Conservation (phyloP, 2,113 vertebrate species). For the Channa argus region DNA sequence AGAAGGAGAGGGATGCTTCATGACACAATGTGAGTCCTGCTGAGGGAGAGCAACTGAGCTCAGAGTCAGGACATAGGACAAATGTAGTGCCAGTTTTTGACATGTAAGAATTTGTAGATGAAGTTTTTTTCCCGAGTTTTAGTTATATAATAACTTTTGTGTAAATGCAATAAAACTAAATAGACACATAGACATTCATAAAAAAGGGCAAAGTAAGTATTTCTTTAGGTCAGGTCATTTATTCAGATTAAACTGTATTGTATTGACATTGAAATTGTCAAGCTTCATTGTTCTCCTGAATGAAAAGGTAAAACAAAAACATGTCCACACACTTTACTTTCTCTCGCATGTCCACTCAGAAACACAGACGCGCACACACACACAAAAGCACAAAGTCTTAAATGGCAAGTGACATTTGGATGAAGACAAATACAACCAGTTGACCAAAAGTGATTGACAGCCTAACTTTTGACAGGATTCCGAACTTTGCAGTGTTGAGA, state of each 20-base stretch:
- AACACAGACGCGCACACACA: background rate
- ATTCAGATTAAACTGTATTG: slow-evolving; percentile 42
- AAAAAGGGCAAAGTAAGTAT: background rate
- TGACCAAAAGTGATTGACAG: background rate
- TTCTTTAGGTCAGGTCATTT: slow-evolving; percentile 57
- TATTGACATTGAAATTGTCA: slow-evolving; percentile 29
- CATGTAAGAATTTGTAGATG: too few relatives aligned
- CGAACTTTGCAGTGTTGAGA: slow-evolving; percentile 11
- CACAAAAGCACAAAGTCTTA: slow-evolving; percentile 15
- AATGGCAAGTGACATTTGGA: slow-evolving; percentile 14
- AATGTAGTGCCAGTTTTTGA: too few relatives aligned
- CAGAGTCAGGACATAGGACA: too few relatives aligned
- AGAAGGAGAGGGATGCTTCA: too few relatives aligned
- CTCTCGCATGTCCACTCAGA: slow-evolving; percentile 3
- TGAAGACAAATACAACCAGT: slow-evolving; percentile 6
- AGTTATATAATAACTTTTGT: too few relatives aligned
- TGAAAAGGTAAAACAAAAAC: slow-evolving; percentile 46
- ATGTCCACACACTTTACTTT: slow-evolving; percentile 4
- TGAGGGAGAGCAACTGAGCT: too few relatives aligned
- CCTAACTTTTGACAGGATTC: background rate
- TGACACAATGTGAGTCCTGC: too few relatives aligned
- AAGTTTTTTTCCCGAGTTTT: too few relatives aligned
- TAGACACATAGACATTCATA: too few relatives aligned
- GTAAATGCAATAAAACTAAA: background rate
- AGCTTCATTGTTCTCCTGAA: slow-evolving; percentile 49